phyloP scores from a whole-genome alignment of 2,797 vertebrate genomes.

The Potorous gilbertii region DNA sequence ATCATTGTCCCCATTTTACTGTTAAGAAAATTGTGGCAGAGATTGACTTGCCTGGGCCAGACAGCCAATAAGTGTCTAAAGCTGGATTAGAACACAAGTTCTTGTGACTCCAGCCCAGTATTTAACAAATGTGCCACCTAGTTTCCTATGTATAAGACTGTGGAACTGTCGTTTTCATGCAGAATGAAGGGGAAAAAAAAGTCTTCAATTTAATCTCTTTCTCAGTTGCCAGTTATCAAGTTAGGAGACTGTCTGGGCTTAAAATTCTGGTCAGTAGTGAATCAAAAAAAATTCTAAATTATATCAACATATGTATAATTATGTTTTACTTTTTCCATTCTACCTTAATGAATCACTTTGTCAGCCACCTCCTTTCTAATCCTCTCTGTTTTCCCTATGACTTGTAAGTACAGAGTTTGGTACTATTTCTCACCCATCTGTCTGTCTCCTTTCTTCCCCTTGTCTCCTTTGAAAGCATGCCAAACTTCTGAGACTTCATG shows the following conservation, averaged over 20 bases:
- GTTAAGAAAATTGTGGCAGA: background rate
- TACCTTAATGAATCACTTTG: background rate
- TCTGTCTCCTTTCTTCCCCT: conserved; percentile 16
- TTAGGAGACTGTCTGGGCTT: background rate
- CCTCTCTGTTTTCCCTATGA: background rate
- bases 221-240: conserved; percentile 11
- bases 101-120: background rate
- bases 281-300: background rate
- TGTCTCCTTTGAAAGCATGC: conserved; percentile 21
- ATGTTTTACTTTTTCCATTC: background rate
- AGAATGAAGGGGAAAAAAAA: background rate
- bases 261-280: background rate
- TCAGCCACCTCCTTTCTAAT: background rate
- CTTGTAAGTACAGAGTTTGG: conserved; percentile 10
- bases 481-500: background rate
- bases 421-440: background rate
- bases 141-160: background rate
- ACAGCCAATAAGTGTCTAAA: background rate
- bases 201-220: background rate
- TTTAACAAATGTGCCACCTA: background rate
- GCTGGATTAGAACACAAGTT: background rate
- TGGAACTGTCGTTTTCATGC: background rate
- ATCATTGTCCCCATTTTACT: background rate
- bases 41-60: background rate
- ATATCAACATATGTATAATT: background rate